phyloP scores from a whole-genome alignment of 2,113 vertebrate genomes.

The Erinaceus europaeus region DNA sequence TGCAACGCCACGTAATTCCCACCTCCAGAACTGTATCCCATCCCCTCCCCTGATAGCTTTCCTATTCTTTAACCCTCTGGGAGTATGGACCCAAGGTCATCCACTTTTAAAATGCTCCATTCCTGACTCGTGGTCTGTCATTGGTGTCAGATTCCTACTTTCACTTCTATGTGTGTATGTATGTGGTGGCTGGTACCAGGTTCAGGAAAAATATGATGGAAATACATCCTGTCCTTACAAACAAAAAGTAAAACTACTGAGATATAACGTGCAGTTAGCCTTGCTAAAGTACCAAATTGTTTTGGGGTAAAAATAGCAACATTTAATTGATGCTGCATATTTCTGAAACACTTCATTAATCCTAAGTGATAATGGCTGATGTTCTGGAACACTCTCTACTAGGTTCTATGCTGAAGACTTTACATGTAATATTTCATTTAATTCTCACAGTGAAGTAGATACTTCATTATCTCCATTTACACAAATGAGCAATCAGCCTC shows the following conservation, averaged over 20 bases:
- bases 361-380: background rate
- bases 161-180: background rate
- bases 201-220: background rate
- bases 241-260: background rate
- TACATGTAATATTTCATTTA: background rate
- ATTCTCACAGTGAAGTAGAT: background rate
- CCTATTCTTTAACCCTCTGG: no score
- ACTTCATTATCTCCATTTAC: background rate
- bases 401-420: background rate
- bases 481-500: background rate
- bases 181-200: background rate
- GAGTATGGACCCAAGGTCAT: no score
- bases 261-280: background rate
- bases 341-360: constrained; percentile 26
- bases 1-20: no score
- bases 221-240: background rate
- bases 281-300: background rate
- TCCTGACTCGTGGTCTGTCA: background rate
- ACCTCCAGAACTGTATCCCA: no score
- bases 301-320: background rate
- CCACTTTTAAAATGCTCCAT: background rate
- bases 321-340: background rate
- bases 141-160: background rate
- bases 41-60: no score
- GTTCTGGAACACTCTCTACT: background rate